phyloP scores from a whole-genome alignment of 30 jellyfish, hydroid and myxozoan genomes.

The Chrysaora quinquecirrha region DNA sequence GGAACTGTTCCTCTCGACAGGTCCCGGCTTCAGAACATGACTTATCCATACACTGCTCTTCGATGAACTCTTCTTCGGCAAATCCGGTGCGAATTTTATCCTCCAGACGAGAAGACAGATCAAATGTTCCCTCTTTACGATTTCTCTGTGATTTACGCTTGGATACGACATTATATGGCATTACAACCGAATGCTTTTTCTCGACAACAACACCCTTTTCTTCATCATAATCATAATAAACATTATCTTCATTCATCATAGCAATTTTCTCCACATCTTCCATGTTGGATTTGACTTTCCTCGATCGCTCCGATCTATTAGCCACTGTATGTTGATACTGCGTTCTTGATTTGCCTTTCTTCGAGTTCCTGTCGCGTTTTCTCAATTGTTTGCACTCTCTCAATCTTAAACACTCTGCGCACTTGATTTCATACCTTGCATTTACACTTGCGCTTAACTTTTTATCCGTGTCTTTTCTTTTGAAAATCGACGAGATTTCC shows the following conservation, averaged over 20 bases:
- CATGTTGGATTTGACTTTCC: background rate
- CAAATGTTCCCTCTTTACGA: background rate
- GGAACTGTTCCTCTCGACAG: background rate
- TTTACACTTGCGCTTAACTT: slow-evolving; percentile 9
- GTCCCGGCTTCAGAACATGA: background rate
- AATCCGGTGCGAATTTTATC: background rate
- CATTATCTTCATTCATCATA: slow-evolving; percentile 30
- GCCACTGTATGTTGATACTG: background rate
- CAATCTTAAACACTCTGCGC: slow-evolving; percentile 36
- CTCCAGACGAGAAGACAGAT: background rate
- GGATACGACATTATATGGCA: background rate
- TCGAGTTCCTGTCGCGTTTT: slow-evolving; percentile 53
- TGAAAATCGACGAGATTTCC: slow-evolving; percentile 65
- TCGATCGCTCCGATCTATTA: background rate
- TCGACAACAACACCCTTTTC: slow-evolving; percentile 42
- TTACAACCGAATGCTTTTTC: slow-evolving; percentile 59
- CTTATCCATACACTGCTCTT: background rate
- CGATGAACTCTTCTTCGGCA: background rate
- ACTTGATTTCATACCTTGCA: background rate
- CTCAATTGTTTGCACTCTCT: slow-evolving; percentile 60
- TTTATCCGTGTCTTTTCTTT: slow-evolving; percentile 47
- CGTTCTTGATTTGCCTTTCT: slow-evolving; percentile 22
- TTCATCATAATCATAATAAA: slow-evolving; percentile 56
- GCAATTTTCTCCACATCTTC: slow-evolving; percentile 45
- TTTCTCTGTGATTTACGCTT: background rate